These are phyloP conservation scores for Melikaiella ostensackeni DNA, from an alignment of 2,888 invertebrate species.

Conservation along the genomic window DNA sequence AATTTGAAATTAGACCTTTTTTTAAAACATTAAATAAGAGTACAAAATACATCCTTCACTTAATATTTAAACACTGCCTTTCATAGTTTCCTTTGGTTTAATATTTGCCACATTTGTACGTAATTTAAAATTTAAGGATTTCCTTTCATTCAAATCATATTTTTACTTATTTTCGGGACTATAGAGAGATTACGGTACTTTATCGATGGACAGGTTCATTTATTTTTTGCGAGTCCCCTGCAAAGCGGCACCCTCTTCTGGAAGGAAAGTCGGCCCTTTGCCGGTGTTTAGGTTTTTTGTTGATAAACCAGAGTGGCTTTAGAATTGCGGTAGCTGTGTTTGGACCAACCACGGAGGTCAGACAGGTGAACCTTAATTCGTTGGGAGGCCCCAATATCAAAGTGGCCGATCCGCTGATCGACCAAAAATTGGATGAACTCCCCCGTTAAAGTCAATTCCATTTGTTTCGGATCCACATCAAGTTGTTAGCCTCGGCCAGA, in stretches of 20 bases:
- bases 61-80: background rate
- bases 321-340: constrained; percentile 44
- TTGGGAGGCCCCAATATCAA: constrained; percentile 63
- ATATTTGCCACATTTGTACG: background rate
- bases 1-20: no score
- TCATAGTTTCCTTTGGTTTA: background rate
- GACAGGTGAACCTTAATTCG: constrained; percentile 65
- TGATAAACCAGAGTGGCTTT: constrained; percentile 46
- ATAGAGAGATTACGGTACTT: constrained; percentile 22
- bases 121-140: background rate
- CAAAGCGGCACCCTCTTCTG: constrained; percentile 49
- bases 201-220: constrained; percentile 44
- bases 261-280: constrained; percentile 43
- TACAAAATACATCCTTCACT: background rate
- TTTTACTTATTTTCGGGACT: background rate
- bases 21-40: no score
- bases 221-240: constrained; percentile 48
- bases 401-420: constrained; percentile 54
- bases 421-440: constrained; percentile 21
- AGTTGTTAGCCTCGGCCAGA: constrained; percentile 30
- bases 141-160: background rate
- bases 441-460: constrained; percentile 38
- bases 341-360: constrained; percentile 55
- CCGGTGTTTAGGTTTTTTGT: constrained; percentile 47
- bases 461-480: constrained; percentile 32